These are phyloP conservation scores for Cuniculus paca DNA, from an alignment of 2,797 vertebrate species.

Conservation along the genomic window DNA sequence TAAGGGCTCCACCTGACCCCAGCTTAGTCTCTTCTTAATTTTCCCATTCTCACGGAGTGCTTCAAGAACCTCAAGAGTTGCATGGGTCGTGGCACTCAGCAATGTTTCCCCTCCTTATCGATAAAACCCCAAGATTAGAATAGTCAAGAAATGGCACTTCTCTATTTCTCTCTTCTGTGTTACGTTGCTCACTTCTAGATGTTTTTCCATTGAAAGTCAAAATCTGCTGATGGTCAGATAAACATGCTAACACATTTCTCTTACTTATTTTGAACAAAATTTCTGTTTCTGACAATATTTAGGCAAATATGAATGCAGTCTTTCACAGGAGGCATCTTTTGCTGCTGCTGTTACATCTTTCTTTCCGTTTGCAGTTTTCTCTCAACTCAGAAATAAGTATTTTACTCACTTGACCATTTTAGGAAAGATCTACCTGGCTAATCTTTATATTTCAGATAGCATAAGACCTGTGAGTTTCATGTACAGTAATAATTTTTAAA, in stretches of 20 bases:
- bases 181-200: neutral
- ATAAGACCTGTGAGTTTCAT: slow-evolving; percentile 79
- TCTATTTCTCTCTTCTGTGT: neutral
- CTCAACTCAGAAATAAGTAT: slow-evolving; percentile 84
- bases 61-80: too few species aligned
- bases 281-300: slow-evolving; percentile 80
- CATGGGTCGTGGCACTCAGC: too few species aligned
- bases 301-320: slow-evolving; percentile 83
- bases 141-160: fast-evolving
- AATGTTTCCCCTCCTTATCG: neutral
- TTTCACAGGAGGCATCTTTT: slow-evolving; percentile 83
- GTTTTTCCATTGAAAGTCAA: slow-evolving; percentile 62
- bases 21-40: too few species aligned
- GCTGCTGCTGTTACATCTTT: slow-evolving; percentile 74
- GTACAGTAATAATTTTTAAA: neutral
- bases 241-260: slow-evolving; percentile 83
- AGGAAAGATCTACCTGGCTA: slow-evolving; percentile 76
- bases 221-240: slow-evolving; percentile 71
- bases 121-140: neutral
- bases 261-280: slow-evolving; percentile 85
- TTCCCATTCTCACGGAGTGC: too few species aligned
- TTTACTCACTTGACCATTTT: slow-evolving; percentile 83
- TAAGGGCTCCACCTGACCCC: too few species aligned
- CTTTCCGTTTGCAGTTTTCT: slow-evolving; percentile 66
- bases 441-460: slow-evolving; percentile 75